These are phyloP conservation scores for Drosophila koepferae DNA, from an alignment of 2,888 invertebrate genomes.

Conservation along the genomic window DNA sequence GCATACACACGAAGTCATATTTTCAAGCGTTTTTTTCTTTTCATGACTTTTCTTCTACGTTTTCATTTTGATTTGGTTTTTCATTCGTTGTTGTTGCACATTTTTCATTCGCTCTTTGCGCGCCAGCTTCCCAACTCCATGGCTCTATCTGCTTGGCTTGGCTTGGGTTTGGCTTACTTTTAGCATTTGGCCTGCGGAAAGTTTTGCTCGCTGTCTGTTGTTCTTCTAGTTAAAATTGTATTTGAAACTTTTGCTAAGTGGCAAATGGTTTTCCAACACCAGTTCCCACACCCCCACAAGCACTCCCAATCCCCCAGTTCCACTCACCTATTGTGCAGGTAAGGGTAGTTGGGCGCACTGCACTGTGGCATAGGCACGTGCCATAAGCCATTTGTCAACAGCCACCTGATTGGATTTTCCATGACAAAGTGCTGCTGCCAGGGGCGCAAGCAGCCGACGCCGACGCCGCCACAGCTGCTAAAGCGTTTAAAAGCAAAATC, in stretches of 20 bases:
- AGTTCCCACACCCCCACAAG: neutral
- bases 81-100: constrained; percentile 8
- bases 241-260: constrained; percentile 70
- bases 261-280: constrained; percentile 54
- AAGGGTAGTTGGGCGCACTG: neutral
- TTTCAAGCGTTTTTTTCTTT: constrained; percentile 22
- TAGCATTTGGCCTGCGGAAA: constrained; percentile 48
- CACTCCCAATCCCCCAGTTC: too few species aligned
- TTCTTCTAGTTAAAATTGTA: constrained; percentile 60
- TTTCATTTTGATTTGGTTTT: constrained; percentile 8
- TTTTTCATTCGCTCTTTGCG: constrained; percentile 38
- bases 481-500: constrained; percentile 66
- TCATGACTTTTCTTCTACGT: constrained; percentile 4
- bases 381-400: constrained; percentile 75
- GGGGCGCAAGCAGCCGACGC: constrained; percentile 14
- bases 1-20: constrained; percentile 38
- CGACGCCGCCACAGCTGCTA: constrained; percentile 14
- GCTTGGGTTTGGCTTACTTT: constrained; percentile 5
- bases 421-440: constrained; percentile 49
- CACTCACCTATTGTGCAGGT: constrained; percentile 33
- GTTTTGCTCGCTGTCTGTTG: constrained; percentile 37
- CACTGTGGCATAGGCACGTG: constrained; percentile 59
- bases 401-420: constrained; percentile 68
- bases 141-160: neutral
- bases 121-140: constrained; percentile 1